Percentiles rank a stretch among this genome's conserved stretches.
Conservation (phyloP, 2,113 vertebrate species). For the Chelonoidis abingdonii region DNA sequence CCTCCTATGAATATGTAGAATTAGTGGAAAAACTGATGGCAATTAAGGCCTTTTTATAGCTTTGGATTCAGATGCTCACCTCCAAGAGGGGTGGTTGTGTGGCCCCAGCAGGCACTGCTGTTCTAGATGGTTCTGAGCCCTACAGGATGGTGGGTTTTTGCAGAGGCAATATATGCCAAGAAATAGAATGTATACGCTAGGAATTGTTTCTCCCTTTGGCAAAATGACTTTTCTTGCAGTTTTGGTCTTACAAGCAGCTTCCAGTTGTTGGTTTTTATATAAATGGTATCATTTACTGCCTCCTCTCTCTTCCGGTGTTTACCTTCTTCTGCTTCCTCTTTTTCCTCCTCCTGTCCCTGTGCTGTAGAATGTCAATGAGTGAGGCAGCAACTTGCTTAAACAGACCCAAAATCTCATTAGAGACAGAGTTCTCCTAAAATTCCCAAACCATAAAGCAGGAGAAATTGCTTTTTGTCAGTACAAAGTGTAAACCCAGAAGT, state of each 20-base stretch:
- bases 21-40: too few species aligned
- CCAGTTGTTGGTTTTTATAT: not conserved
- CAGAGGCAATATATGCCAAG: not conserved
- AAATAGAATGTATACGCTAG: too few species aligned
- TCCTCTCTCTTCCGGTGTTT: not conserved
- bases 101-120: not conserved
- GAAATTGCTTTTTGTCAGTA: too few species aligned
- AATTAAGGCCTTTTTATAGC: too few species aligned
- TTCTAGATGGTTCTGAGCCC: too few species aligned
- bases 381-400: not conserved
- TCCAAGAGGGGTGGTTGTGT: not conserved
- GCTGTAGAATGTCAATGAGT: accelerated
- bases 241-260: not conserved
- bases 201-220: not conserved
- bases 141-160: too few species aligned
- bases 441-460: too few species aligned
- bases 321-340: not conserved
- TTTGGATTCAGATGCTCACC: not conserved
- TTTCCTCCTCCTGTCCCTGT: not conserved
- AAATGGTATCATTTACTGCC: accelerated
- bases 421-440: too few species aligned
- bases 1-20: too few species aligned
- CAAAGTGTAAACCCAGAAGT: not conserved
- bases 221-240: not conserved
- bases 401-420: not conserved